phyloP scores from a whole-genome alignment of 2,797 vertebrate genomes.

The Hydrolagus colliei region DNA sequence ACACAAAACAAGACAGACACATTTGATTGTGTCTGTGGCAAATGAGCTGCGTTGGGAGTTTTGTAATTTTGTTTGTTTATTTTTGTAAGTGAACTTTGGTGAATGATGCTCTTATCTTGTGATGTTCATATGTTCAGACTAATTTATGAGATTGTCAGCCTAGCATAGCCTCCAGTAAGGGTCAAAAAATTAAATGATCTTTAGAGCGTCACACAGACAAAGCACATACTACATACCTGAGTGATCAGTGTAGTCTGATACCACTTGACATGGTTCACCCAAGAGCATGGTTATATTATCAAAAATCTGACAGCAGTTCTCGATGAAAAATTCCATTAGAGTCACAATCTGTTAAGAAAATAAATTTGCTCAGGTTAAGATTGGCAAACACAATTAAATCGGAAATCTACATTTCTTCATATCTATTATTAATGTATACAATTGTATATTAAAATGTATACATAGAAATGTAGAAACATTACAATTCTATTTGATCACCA shows the following conservation, averaged over 20 bases:
- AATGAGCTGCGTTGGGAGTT: too few species aligned
- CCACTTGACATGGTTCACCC: slow-evolving; percentile 57
- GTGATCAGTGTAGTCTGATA: slow-evolving; percentile 53
- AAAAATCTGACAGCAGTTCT: slow-evolving; percentile 72
- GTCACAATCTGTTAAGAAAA: slow-evolving; percentile 63
- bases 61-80: too few species aligned
- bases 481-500: background rate
- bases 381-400: background rate
- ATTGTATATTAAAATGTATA: too few species aligned
- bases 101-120: too few species aligned
- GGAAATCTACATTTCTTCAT: background rate
- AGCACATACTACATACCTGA: slow-evolving; percentile 55
- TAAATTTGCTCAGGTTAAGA: background rate
- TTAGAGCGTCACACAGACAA: slow-evolving; percentile 8
- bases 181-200: background rate
- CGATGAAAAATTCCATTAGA: slow-evolving; percentile 80
- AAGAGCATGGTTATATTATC: slow-evolving; percentile 59
- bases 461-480: too few species aligned
- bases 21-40: too few species aligned
- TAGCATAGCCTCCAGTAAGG: too few species aligned
- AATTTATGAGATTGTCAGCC: too few species aligned
- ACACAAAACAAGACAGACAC: too few species aligned
- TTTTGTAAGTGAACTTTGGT: too few species aligned
- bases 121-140: too few species aligned
- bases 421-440: too few species aligned